Evolutionary conservation across 2,888 invertebrate species (phyloP), one percentile per base, ranked within the genome.

Genomic region (Caenorhabditis afra): DNA sequence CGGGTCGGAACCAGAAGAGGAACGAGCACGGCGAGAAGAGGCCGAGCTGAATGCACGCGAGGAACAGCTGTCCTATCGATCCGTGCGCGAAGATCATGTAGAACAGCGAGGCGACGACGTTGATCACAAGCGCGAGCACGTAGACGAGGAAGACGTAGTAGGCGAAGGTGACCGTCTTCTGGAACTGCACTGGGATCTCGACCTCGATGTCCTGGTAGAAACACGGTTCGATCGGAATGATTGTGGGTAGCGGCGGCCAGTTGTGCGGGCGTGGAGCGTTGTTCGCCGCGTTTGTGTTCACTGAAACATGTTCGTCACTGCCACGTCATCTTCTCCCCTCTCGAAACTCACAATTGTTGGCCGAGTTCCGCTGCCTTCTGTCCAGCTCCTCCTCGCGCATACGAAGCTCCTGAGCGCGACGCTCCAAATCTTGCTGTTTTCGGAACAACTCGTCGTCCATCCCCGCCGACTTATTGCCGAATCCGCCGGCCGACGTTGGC

Each of bases 201-300:
- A 99, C 95, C 91, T 96, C 95, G 87, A 99, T 97, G 91, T 99
- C 98, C 93, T 99, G 98, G 91, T 98, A 98, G 92, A 99, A 99
- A 91, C 99, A 99, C 0, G 99, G 98, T 91, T 97, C 95, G 80
- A 97, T 93, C 78, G 92, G 92, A 82, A 96, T 96, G 88, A 95
- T 95, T 90, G 94, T 94, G 0, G 99, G 98, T 82, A 99, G 91
- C 0, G 99, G 99, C 1, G 99, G 99, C 97, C 97, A 99, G 92
- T 99, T 99, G 91, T 99, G 97, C 86, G 94, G 93, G 85, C 95
- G 92, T 70, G 92, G 93, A 93, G 89, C 66, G n/a, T 81, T 71
- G 49, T 68, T 75, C 20, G 68, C 29, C 0, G 74, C 79, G 7
- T 37, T 44, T 39, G 79, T 70, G 59, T 79, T 79, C 65, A 74